A percentile compares a stretch with the other conserved stretches of the same genome.
phyloP scores from a whole-genome alignment of 2,888 invertebrate genomes.

The Drosophila kokeensis region DNA sequence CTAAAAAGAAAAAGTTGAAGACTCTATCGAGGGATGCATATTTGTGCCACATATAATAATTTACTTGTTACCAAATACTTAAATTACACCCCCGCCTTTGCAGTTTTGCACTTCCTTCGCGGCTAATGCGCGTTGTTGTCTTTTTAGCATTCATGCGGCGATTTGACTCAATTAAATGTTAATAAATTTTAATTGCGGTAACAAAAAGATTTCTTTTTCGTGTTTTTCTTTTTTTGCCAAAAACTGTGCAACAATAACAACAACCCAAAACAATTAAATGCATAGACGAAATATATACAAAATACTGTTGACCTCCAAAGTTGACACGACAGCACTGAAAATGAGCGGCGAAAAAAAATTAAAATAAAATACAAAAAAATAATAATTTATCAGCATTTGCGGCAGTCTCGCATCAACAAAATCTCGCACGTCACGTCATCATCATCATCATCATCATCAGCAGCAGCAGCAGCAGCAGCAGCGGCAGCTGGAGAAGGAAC shows the following conservation, averaged over 20 bases:
- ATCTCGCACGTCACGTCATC: slow-evolving; percentile 79
- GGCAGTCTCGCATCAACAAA: slow-evolving; percentile 64
- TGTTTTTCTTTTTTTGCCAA: slow-evolving; percentile 41
- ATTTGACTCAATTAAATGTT: slow-evolving; percentile 73
- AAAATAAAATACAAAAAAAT: slow-evolving; percentile 41
- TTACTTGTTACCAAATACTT: background rate
- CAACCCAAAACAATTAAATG: slow-evolving; percentile 31
- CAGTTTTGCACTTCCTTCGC: slow-evolving; percentile 30
- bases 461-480: background rate
- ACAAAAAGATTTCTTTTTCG: slow-evolving; percentile 47
- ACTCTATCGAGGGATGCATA: background rate
- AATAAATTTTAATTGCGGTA: slow-evolving; percentile 73
- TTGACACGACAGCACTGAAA: slow-evolving; percentile 75
- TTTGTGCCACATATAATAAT: background rate
- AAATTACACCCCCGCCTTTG: background rate
- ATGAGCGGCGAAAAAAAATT: slow-evolving; percentile 42
- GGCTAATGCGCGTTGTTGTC: slow-evolving; percentile 4
- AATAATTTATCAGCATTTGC: slow-evolving; percentile 73
- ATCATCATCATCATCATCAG: slow-evolving; percentile 22
- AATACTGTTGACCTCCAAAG: slow-evolving; percentile 71
- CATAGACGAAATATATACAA: slow-evolving; percentile 57
- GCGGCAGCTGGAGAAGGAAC: slow-evolving; percentile 8
- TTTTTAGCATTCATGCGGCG: slow-evolving; percentile 29
- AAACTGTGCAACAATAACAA: slow-evolving; percentile 8
- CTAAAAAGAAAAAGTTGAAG: background rate